These are phyloP conservation scores for Anoncus sp. DNA, from an alignment of 2,888 invertebrate genomes.

Conservation along the genomic window DNA sequence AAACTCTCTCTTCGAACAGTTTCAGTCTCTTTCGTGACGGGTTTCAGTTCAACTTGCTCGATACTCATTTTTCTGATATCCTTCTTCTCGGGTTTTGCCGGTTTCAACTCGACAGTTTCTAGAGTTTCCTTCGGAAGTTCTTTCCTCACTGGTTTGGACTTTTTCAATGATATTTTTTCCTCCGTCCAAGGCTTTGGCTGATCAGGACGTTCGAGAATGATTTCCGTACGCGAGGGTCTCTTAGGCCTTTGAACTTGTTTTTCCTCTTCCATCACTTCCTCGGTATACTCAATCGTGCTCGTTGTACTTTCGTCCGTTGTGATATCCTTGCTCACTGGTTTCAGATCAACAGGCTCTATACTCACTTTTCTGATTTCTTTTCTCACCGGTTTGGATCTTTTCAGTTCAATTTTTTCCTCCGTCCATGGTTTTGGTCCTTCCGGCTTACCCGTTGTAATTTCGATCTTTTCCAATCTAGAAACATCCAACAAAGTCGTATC, in stretches of 20 bases:
- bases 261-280: conserved; percentile 62
- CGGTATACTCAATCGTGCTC: conserved; percentile 62
- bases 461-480: conserved; percentile 62
- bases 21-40: conserved; percentile 66
- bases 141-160: conserved; percentile 72
- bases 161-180: conserved; percentile 78
- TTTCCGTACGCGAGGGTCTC: conserved; percentile 57
- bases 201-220: conserved; percentile 54
- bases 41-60: conserved; percentile 71
- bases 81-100: conserved; percentile 83
- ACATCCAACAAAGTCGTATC: conserved; percentile 65
- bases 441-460: conserved; percentile 33
- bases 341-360: conserved; percentile 82
- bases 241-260: conserved; percentile 48
- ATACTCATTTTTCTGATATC: conserved; percentile 71
- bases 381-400: conserved; percentile 82
- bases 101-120: conserved; percentile 82
- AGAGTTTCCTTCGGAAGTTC: conserved; percentile 74
- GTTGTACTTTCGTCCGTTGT: conserved; percentile 64
- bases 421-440: conserved; percentile 85
- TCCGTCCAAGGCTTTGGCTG: conserved; percentile 79
- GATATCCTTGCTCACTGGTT: conserved; percentile 67
- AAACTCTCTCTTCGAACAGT: conserved; percentile 44
- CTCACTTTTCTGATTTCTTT: conserved; percentile 82
- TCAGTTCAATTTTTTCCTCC: conserved; percentile 86